phyloP scores from a whole-genome alignment of 2,797 vertebrate genomes.

The Smutsia temminckii region DNA sequence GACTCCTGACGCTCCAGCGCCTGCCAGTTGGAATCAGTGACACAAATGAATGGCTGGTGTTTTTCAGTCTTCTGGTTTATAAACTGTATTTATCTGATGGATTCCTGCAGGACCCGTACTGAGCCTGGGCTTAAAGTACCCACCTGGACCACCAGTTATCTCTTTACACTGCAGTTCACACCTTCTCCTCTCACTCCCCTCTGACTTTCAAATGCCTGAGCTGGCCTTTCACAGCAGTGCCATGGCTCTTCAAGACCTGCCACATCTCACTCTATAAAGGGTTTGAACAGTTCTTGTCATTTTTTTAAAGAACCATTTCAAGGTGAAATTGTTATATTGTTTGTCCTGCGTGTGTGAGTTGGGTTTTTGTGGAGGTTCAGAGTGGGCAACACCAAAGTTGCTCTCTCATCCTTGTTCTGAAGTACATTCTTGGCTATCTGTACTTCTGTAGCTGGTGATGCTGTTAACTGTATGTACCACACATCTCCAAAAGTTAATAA shows the following conservation, averaged over 20 bases:
- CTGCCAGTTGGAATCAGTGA: conserved; percentile 70
- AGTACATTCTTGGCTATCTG: conserved; percentile 72
- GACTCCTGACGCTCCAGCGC: conserved; percentile 70
- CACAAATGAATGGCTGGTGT: not conserved
- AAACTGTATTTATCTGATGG: conserved; percentile 66
- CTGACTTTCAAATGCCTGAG: conserved; percentile 74
- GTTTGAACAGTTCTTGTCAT: conserved; percentile 74
- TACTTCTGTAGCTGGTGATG: conserved; percentile 82
- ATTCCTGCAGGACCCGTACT: conserved; percentile 66
- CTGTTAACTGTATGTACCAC: conserved; percentile 83
- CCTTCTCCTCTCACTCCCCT: conserved; percentile 65
- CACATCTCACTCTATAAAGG: conserved; percentile 63
- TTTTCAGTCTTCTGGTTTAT: conserved; percentile 54
- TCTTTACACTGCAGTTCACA: conserved; percentile 62
- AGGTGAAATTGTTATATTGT: conserved; percentile 82
- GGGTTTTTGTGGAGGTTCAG: conserved; percentile 47
- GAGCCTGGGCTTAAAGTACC: conserved; percentile 66
- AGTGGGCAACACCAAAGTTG: conserved; percentile 64
- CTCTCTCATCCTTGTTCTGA: conserved; percentile 81
- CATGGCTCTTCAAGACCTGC: conserved; percentile 74
- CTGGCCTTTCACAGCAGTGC: conserved; percentile 81
- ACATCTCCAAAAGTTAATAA: conserved; percentile 85
- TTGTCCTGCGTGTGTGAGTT: conserved; percentile 78
- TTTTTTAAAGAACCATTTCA: conserved; percentile 77
- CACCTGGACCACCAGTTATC: conserved; percentile 62